Evolutionary conservation across 2,888 invertebrate species (phyloP).

Genomic region (Drosophila prostipennis): DNA sequence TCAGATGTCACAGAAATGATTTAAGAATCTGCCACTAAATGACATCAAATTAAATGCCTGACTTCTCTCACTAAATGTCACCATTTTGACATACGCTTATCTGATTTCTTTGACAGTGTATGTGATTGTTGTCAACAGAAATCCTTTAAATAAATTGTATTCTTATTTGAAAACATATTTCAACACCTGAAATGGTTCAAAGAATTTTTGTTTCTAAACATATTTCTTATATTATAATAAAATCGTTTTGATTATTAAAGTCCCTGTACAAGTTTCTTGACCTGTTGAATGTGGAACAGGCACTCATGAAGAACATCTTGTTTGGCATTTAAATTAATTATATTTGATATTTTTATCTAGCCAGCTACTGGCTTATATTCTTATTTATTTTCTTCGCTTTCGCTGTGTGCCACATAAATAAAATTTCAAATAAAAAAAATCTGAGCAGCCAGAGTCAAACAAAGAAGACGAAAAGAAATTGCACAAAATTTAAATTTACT

Average conservation of each 20-base stretch:
- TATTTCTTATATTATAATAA: background rate
- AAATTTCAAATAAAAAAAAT: conserved; percentile 22
- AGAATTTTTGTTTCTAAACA: background rate
- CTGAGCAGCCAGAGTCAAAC: conserved; percentile 5
- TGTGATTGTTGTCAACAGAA: conserved; percentile 2
- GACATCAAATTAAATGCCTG: conserved; percentile 70
- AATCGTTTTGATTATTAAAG: background rate
- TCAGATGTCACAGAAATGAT: conserved; percentile 58
- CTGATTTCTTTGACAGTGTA: conserved; percentile 27
- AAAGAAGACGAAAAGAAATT: conserved; percentile 31
- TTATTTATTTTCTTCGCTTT: conserved; percentile 27
- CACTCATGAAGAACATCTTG: conserved; percentile 9
- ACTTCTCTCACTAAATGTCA: conserved; percentile 38
- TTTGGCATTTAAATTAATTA: conserved; percentile 35
- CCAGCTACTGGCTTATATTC: conserved; percentile 16
- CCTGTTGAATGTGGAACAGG: conserved; percentile 12
- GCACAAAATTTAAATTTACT: conserved; percentile 46
- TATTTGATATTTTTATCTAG: conserved; percentile 34
- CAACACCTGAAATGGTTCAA: too few species aligned
- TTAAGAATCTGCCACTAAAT: conserved; percentile 60
- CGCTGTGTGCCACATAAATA: conserved; percentile 37
- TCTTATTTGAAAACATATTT: too few species aligned
- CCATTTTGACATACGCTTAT: conserved; percentile 35
- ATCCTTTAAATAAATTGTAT: background rate
- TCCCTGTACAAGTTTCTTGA: conserved; percentile 20